Evolutionary conservation across 2,888 invertebrate genomes (phyloP), one percentile per base, ranked within the genome.

Genomic region (Pristionchus entomophagus): DNA sequence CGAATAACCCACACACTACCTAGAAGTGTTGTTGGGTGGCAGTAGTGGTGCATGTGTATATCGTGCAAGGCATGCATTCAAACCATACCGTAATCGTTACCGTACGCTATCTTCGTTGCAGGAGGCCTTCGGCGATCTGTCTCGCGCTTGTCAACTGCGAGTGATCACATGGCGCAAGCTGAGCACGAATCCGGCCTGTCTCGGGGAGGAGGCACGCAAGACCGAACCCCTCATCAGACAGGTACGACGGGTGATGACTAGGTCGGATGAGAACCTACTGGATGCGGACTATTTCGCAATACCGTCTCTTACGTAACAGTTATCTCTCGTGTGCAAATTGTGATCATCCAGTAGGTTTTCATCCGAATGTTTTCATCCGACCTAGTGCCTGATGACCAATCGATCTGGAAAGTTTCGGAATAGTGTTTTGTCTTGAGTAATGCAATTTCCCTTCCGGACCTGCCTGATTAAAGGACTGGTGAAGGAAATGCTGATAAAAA

Each of bases 201-300:
- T 99, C 93, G 99, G 97, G 91, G 95, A 96, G 91, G 97, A 98
- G 93, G 99, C 99, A 86, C 96, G 96, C 93, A 96, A 96, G 94
- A 96, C 96, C 92, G 99, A 99, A 95, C 99, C 99, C 59, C 96
- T 96, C 94, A 98, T 99, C 95, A 96, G 97, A 91, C 99, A 99
- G 95, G 98, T 98, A 41, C n/a, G n/a, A n/a, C n/a, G n/a, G n/a
- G n/a, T n/a, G n/a, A n/a, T n/a, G n/a, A n/a, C n/a, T n/a, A n/a
- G n/a, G n/a, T n/a, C n/a, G n/a, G n/a, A n/a, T n/a, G n/a, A n/a
- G n/a, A n/a, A n/a, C n/a, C n/a, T n/a, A n/a, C n/a, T n/a, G n/a
- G n/a, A n/a, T n/a, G n/a, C n/a, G n/a, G n/a, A n/a, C n/a, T n/a
- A n/a, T n/a, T n/a, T n/a, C n/a, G n/a, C n/a, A n/a, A n/a, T n/a